These are phyloP conservation scores for Xenops minutus DNA, from an alignment of 2,797 vertebrate species.

Conservation along the genomic window DNA sequence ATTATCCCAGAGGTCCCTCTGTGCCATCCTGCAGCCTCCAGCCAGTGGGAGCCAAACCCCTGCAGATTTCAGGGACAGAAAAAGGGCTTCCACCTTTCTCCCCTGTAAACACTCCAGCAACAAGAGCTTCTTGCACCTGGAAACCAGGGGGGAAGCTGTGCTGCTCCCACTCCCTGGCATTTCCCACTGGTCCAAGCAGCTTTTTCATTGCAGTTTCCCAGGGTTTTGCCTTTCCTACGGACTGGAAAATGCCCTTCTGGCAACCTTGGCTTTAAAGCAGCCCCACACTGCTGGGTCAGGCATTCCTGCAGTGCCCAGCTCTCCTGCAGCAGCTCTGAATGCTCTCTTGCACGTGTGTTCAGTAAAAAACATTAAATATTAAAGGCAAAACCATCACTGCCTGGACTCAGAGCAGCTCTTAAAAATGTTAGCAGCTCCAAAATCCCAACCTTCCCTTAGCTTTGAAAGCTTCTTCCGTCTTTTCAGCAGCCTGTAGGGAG, in stretches of 20 bases:
- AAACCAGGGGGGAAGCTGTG: background rate
- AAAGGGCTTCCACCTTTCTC: background rate
- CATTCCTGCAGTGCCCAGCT: background rate
- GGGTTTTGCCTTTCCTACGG: background rate
- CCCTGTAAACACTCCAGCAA: background rate
- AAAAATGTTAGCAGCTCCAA: background rate
- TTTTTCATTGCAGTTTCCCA: background rate
- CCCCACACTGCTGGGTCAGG: background rate
- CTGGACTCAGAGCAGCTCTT: background rate
- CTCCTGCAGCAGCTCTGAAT: background rate
- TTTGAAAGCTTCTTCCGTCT: background rate
- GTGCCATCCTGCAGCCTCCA: background rate
- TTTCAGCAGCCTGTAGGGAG: background rate
- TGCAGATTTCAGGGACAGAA: background rate
- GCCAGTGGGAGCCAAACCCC: background rate
- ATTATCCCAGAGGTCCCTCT: accelerated
- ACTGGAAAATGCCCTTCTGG: background rate
- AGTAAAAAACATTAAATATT: constrained; percentile 18
- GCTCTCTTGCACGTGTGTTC: background rate
- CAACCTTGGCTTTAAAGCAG: constrained; percentile 10
- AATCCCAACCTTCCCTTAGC: background rate
- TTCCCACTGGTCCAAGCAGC: background rate
- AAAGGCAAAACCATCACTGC: background rate
- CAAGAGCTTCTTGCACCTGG: background rate
- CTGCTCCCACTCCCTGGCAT: background rate